Evolutionary conservation across 2,797 vertebrate species (phyloP).

Genomic region (Echiichthys vipera): DNA sequence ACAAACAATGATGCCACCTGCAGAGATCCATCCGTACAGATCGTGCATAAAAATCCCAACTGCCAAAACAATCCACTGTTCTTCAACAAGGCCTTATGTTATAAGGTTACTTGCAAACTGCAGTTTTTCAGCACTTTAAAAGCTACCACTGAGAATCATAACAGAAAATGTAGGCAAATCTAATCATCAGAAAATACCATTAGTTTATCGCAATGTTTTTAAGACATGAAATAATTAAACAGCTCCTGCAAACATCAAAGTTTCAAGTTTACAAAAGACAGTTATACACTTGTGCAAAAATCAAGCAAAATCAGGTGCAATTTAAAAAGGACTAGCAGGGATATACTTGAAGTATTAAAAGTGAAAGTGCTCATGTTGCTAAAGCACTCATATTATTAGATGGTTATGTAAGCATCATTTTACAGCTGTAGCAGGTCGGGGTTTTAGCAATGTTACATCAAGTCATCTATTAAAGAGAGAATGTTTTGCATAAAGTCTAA

Average conservation of each 20-base stretch:
- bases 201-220: neutral
- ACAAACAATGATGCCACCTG: neutral
- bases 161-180: neutral
- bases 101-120: too few species aligned
- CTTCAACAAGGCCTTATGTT: neutral
- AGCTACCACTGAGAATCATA: neutral
- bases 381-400: neutral
- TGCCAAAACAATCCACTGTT: neutral
- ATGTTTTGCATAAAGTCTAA: neutral
- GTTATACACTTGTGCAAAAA: neutral
- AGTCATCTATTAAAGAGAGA: neutral
- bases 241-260: neutral
- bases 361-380: fast-evolving
- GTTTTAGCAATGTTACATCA: too few species aligned
- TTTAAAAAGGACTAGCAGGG: too few species aligned
- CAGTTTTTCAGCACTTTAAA: neutral
- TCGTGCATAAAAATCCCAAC: neutral
- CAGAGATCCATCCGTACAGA: too few species aligned
- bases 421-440: neutral
- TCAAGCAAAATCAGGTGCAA: too few species aligned
- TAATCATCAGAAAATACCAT: neutral
- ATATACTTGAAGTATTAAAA: neutral
- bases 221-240: neutral
- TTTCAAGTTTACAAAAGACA: neutral
- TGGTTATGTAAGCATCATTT: neutral